These are phyloP conservation scores for Etheostoma cragini DNA, from an alignment of 2,113 vertebrate genomes.

Conservation along the genomic window DNA sequence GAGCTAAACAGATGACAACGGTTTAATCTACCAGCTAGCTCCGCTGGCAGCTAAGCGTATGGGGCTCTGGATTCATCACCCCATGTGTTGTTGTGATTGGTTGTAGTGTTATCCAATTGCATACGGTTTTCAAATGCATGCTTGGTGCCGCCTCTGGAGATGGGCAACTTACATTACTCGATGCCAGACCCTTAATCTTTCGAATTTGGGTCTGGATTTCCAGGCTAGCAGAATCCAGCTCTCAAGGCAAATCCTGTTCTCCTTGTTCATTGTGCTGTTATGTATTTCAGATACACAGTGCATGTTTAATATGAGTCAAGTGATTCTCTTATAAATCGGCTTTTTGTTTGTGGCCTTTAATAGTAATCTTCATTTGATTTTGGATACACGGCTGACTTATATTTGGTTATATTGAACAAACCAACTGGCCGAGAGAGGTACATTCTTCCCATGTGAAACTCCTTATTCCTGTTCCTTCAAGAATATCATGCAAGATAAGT, in stretches of 20 bases:
- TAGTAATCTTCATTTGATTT: not conserved
- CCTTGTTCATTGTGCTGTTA: not conserved
- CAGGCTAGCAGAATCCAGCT: not conserved
- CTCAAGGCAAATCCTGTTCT: not conserved
- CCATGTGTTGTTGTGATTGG: too few relatives aligned
- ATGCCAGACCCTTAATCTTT: too few relatives aligned
- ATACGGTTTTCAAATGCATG: too few relatives aligned
- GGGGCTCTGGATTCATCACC: too few relatives aligned
- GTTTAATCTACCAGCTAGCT: too few relatives aligned
- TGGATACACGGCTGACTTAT: not conserved
- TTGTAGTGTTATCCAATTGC: too few relatives aligned
- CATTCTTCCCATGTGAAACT: not conserved
- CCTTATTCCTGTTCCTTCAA: not conserved
- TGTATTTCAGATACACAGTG: not conserved
- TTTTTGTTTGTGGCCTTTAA: not conserved
- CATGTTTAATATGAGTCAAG: not conserved
- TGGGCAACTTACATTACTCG: too few relatives aligned
- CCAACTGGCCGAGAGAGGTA: constrained; percentile 8
- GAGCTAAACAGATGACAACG: too few relatives aligned
- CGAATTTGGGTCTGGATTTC: too few relatives aligned
- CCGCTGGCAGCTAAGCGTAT: too few relatives aligned
- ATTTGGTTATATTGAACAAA: not conserved
- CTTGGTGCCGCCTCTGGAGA: too few relatives aligned
- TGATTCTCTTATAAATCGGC: not conserved
- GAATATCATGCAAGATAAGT: not conserved